Conservation (phyloP, 2,797 vertebrate species). For the Merluccius polli region DNA sequence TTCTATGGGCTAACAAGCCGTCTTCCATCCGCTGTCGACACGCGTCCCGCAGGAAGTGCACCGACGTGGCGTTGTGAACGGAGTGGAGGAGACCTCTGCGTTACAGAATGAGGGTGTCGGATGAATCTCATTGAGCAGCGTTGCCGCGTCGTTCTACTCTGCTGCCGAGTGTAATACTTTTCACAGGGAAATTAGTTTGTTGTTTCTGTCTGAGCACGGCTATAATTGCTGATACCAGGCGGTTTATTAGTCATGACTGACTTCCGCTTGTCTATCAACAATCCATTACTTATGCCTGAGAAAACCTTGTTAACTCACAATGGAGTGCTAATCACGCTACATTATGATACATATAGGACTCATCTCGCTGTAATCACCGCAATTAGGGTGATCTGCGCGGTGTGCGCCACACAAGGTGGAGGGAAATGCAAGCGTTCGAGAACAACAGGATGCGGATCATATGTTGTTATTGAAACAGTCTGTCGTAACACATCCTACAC, state of each 20-base stretch:
- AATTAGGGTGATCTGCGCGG: slow-evolving; percentile 59
- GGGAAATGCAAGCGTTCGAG: slow-evolving; percentile 23
- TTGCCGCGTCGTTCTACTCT: too few relatives aligned
- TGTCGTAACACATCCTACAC: slow-evolving; percentile 2
- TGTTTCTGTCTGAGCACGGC: slow-evolving; percentile 23
- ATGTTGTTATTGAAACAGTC: too few relatives aligned
- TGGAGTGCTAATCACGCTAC: slow-evolving; percentile 61
- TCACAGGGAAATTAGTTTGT: slow-evolving; percentile 15
- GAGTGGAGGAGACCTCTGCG: slow-evolving; percentile 16
- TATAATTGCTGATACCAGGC: slow-evolving; percentile 53
- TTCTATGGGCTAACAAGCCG: slow-evolving; percentile 29
- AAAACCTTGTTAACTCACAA: slow-evolving; percentile 65
- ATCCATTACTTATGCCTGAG: slow-evolving; percentile 67
- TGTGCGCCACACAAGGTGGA: slow-evolving; percentile 37
- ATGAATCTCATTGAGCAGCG: too few relatives aligned
- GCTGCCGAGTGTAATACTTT: neutral
- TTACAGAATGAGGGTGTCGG: slow-evolving; percentile 20
- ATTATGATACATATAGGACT: slow-evolving; percentile 66
- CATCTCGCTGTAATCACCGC: slow-evolving; percentile 62
- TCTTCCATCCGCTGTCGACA: slow-evolving; percentile 18
- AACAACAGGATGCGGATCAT: slow-evolving; percentile 47
- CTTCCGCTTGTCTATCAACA: slow-evolving; percentile 60
- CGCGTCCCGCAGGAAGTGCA: neutral
- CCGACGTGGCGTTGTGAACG: slow-evolving; percentile 4
- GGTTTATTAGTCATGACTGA: slow-evolving; percentile 62